Evolutionary conservation across 2,113 vertebrate species (phyloP), one percentile per base, ranked within the genome.

Genomic region (Perca flavescens): DNA sequence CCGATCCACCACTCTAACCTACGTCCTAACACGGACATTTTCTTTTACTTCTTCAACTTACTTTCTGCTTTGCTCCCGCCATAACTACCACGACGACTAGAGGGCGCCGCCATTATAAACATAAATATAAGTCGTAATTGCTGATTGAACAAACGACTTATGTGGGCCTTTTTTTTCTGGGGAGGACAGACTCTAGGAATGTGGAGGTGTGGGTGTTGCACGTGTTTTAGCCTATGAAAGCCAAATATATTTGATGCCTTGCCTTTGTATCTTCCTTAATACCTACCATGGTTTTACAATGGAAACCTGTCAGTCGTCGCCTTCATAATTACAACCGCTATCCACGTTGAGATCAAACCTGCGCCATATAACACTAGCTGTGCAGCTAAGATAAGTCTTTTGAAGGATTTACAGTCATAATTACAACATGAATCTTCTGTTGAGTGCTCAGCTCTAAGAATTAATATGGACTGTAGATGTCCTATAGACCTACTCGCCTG

Each of bases 401-500:
- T 8, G 36, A 66, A 36, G 76, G 77, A 66, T 86, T 75, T 79
- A 83, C 65, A 6, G 58, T 19, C 2, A 28, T 9, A 67, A 28
- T 75, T 47, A 74, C 21, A 69, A 47, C 2, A 3, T 4, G 56
- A 64, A 28, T 60, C 50, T 19, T 58, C 31, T 46, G 67, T 61
- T n/a, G 16, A 47, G 43, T 13, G 70, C 53, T 73, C 31, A 13
- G 17, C 28, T 63, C 28, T 31, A 50, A 63, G 22, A 50, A 79
- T 75, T 67, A 83, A 71, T 62, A 31, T 71, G 54, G 46, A 72
- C 65, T 21, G 62, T 56, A 58, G 50, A 54, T 46, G 21, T 76
- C 77, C 70, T 61, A 28, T 65, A 85, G 54, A 81, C 28, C 28
- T n/a, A 62, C 65, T 31, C 17, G 72, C 21, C 81, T 13, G 31